Evolutionary conservation across 2,797 vertebrate genomes (phyloP).

Genomic region (Craterocephalus amniculus): DNA sequence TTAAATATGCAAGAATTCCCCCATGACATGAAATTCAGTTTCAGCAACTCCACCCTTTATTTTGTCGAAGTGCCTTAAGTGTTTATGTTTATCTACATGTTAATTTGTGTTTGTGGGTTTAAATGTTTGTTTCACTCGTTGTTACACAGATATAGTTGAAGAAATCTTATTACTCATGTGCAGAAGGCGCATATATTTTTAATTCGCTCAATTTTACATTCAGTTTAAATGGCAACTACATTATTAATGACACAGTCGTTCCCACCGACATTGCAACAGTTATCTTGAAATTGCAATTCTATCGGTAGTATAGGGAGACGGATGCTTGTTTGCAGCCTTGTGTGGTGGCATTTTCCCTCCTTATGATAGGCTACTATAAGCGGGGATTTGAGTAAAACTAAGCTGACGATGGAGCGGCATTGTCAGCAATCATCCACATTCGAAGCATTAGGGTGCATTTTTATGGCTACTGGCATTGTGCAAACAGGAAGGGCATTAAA

Average conservation of each 20-base stretch:
- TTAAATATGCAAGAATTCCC: conserved; percentile 23
- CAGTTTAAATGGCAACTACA: conserved; percentile 75
- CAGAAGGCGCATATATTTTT: conserved; percentile 75
- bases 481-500: conserved; percentile 72
- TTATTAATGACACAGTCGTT: conserved; percentile 73
- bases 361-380: conserved; percentile 44
- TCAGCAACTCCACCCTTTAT: background rate
- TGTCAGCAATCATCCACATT: conserved; percentile 33
- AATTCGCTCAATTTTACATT: conserved; percentile 78
- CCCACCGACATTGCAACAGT: conserved; percentile 61
- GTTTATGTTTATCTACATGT: conserved; percentile 1
- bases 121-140: conserved; percentile 42
- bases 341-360: conserved; percentile 29
- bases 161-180: conserved; percentile 35
- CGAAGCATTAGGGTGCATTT: conserved; percentile 55
- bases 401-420: conserved; percentile 37
- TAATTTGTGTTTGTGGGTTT: conserved; percentile 16
- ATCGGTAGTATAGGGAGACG: conserved; percentile 22
- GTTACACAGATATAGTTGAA: conserved; percentile 49
- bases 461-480: conserved; percentile 64
- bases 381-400: conserved; percentile 43
- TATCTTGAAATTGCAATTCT: conserved; percentile 34
- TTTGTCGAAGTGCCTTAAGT: background rate
- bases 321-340: conserved; percentile 34
- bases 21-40: conserved; percentile 13